A percentile compares a stretch with the other conserved stretches of the same genome.
phyloP scores from a whole-genome alignment of 1,140 invertebrate genomes.

The Panagrolaimus sp. region DNA sequence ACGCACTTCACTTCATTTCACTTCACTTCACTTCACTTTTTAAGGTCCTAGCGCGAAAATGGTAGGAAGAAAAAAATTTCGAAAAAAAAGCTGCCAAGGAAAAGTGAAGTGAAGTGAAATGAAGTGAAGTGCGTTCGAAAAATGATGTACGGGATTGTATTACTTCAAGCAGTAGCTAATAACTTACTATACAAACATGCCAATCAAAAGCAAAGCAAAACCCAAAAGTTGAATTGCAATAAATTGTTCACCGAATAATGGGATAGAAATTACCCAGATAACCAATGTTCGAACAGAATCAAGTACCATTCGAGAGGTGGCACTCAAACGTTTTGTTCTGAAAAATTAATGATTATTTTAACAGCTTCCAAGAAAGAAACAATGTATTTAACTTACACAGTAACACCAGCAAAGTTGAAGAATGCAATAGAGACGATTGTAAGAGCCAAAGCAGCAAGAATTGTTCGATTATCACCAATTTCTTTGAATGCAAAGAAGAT shows the following conservation, averaged over 20 bases:
- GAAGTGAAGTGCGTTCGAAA: no score
- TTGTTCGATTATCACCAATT: conserved; percentile 36
- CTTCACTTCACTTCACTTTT: no score
- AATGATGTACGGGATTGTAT: no score
- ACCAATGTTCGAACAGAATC: conserved; percentile 82
- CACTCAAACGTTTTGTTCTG: conserved; percentile 86
- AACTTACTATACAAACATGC: conserved; percentile 45
- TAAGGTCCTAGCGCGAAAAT: no score
- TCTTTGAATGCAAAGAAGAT: conserved; percentile 41
- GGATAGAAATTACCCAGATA: conserved; percentile 77
- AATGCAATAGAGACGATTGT: conserved; percentile 73
- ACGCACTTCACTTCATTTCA: no score
- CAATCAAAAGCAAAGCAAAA: conserved; percentile 42
- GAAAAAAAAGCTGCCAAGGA: no score
- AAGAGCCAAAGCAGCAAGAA: conserved; percentile 29
- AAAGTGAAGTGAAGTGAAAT: no score
- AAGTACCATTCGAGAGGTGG: conserved; percentile 83
- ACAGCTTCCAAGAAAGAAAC: no score
- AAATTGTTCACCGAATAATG: conserved; percentile 73
- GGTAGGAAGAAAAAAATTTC: no score
- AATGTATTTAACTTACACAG: no score
- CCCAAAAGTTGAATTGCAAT: conserved; percentile 64
- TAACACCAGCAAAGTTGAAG: conserved; percentile 90
- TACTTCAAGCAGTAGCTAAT: neutral
- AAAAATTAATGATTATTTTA: no score